These are phyloP conservation scores for Chrysolina americana DNA, from an alignment of 2,888 invertebrate genomes.

Conservation along the genomic window DNA sequence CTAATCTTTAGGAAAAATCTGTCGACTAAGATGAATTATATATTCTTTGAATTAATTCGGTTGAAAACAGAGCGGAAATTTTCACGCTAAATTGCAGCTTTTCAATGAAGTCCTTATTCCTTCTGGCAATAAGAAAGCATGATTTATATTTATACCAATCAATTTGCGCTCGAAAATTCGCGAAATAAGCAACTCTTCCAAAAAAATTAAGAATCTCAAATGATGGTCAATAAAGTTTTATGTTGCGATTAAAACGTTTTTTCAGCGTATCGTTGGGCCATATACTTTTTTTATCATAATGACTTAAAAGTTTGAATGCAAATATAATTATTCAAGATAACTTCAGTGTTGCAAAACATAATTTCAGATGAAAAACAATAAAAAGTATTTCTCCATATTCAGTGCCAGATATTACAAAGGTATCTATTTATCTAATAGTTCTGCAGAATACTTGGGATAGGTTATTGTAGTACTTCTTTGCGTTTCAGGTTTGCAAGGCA, in stretches of 20 bases:
- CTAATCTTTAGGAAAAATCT: too few species aligned
- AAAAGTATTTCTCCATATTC: background rate
- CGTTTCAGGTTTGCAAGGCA: conserved; percentile 66
- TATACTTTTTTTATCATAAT: conserved; percentile 13
- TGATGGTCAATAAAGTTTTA: conserved; percentile 13
- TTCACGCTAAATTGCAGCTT: too few species aligned
- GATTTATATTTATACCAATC: background rate
- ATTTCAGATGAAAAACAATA: background rate
- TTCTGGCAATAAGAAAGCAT: too few species aligned
- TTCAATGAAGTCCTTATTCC: too few species aligned
- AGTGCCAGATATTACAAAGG: background rate
- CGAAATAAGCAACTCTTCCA: background rate
- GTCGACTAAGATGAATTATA: too few species aligned
- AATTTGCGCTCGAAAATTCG: background rate
- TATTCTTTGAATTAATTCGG: too few species aligned
- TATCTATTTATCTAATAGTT: background rate
- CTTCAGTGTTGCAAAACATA: background rate
- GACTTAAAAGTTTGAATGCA: conserved; percentile 32
- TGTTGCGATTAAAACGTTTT: background rate
- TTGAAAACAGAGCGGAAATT: too few species aligned
- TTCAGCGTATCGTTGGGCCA: background rate
- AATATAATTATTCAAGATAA: conserved; percentile 37
- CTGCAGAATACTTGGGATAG: too few species aligned
- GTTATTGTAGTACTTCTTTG: background rate
- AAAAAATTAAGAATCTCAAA: background rate